Percentiles rank a stretch among this genome's conserved stretches.
Conservation (phyloP, 2,797 vertebrate species). For the Enteromius afrohamiltoni region DNA sequence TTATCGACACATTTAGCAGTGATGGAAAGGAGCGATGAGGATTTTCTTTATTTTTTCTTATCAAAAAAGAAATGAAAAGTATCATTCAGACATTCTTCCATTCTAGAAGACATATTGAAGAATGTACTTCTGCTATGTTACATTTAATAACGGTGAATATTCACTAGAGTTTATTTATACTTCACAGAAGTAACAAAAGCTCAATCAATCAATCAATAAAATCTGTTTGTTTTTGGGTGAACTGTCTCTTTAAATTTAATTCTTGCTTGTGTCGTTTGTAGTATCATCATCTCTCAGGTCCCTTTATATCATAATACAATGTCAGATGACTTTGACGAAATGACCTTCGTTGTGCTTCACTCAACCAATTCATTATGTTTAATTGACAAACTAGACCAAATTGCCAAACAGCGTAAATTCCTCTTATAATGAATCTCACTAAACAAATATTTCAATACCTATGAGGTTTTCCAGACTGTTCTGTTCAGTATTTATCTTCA, state of each 20-base stretch:
- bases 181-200: background rate
- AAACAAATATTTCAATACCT: conserved; percentile 48
- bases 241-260: conserved; percentile 13
- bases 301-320: background rate
- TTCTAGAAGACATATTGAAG: background rate
- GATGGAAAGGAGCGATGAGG: background rate
- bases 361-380: conserved; percentile 10
- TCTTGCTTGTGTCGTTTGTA: background rate
- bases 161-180: background rate
- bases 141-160: background rate
- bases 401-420: conserved; percentile 17
- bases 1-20: background rate
- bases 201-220: no score
- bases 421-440: conserved; percentile 37
- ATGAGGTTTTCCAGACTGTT: conserved; percentile 36
- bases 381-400: conserved; percentile 45
- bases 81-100: background rate
- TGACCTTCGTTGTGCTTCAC: conserved; percentile 17
- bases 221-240: background rate
- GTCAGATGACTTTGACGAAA: background rate
- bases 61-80: background rate
- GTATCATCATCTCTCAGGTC: background rate
- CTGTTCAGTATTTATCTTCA: conserved; percentile 55
- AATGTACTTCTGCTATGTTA: background rate
- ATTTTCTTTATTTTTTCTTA: background rate